These are phyloP conservation scores for Nemotelus nigrinus DNA, from an alignment of 2,888 invertebrate genomes.

Conservation along the genomic window DNA sequence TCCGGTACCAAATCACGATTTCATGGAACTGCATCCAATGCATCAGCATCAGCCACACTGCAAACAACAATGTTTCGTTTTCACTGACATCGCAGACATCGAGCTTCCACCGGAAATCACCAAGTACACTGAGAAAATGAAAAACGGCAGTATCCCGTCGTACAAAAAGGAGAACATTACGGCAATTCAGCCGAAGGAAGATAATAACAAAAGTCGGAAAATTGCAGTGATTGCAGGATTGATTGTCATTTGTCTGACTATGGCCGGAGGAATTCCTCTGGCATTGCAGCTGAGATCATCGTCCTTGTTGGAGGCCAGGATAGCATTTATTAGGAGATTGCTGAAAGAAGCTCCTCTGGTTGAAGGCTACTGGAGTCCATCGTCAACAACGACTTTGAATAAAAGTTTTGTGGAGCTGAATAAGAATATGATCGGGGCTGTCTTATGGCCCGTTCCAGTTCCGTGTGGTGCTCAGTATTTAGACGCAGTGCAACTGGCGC, in stretches of 20 bases:
- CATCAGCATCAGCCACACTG: constrained; percentile 61
- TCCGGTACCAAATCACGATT: constrained; percentile 63
- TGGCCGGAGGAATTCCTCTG: constrained; percentile 66
- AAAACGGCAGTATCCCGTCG: constrained; percentile 61
- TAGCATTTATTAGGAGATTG: constrained; percentile 68
- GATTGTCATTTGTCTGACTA: constrained; percentile 61
- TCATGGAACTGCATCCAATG: constrained; percentile 63
- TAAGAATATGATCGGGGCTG: constrained; percentile 68
- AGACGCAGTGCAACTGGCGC: constrained; percentile 73
- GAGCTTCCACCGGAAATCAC: constrained; percentile 64
- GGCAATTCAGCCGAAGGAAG: constrained; percentile 21
- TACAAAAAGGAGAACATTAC: constrained; percentile 59
- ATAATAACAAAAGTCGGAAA: constrained; percentile 55
- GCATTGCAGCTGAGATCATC: constrained; percentile 69
- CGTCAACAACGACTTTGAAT: constrained; percentile 53
- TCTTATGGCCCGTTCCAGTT: constrained; percentile 65
- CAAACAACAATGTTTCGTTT: constrained; percentile 65
- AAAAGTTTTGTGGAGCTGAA: constrained; percentile 59
- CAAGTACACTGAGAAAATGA: constrained; percentile 62
- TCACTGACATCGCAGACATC: constrained; percentile 64
- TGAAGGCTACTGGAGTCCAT: constrained; percentile 67
- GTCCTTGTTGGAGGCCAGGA: constrained; percentile 68
- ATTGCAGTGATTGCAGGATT: constrained; percentile 59
- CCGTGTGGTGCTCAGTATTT: constrained; percentile 72
- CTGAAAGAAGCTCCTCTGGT: constrained; percentile 68